These are phyloP conservation scores for Chaitophorus viminalis DNA, from an alignment of 2,888 invertebrate genomes.

Conservation along the genomic window DNA sequence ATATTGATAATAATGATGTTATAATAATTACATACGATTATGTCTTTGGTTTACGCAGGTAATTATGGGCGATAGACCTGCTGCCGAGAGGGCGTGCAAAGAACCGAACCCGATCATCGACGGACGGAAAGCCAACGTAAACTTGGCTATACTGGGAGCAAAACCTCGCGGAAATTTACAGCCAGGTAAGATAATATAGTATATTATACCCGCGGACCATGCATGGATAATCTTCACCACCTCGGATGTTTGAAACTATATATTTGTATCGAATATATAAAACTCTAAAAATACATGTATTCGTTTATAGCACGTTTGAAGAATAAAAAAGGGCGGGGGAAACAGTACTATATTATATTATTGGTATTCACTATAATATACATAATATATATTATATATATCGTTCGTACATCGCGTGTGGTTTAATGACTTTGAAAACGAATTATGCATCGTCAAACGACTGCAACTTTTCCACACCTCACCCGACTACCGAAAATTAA, in stretches of 20 bases:
- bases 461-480: neutral
- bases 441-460: neutral
- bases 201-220: neutral
- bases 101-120: constrained; percentile 99
- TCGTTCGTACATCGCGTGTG: neutral
- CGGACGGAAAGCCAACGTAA: constrained; percentile 97
- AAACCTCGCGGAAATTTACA: constrained; percentile 91
- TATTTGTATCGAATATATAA: neutral
- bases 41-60: constrained; percentile 75
- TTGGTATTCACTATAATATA: neutral
- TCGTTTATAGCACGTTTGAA: neutral
- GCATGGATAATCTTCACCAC: neutral
- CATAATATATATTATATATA: neutral
- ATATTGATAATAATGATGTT: neutral
- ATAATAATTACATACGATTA: neutral
- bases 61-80: constrained; percentile 95
- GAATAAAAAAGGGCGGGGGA: neutral
- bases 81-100: constrained; percentile 95
- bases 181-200: constrained; percentile 73
- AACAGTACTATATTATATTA: neutral
- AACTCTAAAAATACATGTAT: neutral
- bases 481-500: neutral
- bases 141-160: constrained; percentile 95
- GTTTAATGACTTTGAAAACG: neutral
- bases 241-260: neutral